A percentile compares a stretch with the other conserved stretches of the same genome.
phyloP scores from a whole-genome alignment of 2,888 invertebrate species.

The Cataglyphis cursor region DNA sequence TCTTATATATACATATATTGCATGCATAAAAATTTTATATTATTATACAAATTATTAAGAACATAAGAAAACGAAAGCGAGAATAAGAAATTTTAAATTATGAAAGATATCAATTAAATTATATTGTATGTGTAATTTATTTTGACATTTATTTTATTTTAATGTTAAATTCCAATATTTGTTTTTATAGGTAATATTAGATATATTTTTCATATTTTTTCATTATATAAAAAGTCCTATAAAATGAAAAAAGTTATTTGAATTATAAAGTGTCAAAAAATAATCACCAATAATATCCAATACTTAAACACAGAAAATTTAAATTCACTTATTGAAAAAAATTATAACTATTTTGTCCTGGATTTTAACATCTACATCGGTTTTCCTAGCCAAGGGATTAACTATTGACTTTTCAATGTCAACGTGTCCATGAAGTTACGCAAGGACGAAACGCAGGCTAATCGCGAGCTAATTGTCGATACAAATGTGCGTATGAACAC shows the following conservation, averaged over 20 bases:
- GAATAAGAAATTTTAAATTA: not conserved
- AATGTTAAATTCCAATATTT: not conserved
- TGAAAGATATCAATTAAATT: conserved; percentile 3
- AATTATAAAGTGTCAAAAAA: not conserved
- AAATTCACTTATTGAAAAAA: not conserved
- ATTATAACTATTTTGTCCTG: not conserved
- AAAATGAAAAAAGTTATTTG: not conserved
- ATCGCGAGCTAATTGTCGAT: conserved; percentile 37
- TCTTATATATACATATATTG: not conserved
- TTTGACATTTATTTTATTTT: conserved; percentile 17
- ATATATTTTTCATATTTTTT: not conserved
- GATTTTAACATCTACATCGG: not conserved
- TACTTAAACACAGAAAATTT: not conserved
- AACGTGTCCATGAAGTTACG: conserved; percentile 42
- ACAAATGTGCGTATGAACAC: conserved; percentile 35
- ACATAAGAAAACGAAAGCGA: not conserved
- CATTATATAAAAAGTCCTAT: not conserved
- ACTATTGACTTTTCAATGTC: conserved; percentile 44
- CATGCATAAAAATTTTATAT: conserved; percentile 7
- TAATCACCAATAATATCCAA: not conserved
- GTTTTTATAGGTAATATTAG: not conserved
- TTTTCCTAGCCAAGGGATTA: conserved; percentile 20
- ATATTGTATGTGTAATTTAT: not conserved
- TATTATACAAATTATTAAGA: not conserved
- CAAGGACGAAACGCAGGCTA: conserved; percentile 47